These are phyloP conservation scores for Eptatretus burgeri DNA, from an alignment of 2,113 vertebrate species.

Conservation along the genomic window DNA sequence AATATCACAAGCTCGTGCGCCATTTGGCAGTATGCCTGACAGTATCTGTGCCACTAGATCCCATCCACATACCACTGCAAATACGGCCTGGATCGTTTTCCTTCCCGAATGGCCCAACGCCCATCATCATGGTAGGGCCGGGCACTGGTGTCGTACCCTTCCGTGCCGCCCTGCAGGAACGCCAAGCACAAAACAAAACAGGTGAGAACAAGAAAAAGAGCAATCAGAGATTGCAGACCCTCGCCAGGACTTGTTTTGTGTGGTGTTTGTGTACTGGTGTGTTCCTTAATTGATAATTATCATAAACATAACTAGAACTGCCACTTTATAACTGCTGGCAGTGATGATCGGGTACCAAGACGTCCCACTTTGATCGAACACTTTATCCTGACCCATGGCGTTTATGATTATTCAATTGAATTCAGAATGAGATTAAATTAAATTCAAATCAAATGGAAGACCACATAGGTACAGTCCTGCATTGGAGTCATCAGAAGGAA, in stretches of 20 bases:
- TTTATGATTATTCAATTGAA: no score
- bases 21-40: no score
- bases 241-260: no score
- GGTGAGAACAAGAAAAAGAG: constrained; percentile 18
- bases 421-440: no score
- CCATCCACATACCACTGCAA: constrained; percentile 36
- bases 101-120: constrained; percentile 26
- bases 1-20: no score
- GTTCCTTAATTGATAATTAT: background rate
- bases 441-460: no score
- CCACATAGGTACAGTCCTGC: no score
- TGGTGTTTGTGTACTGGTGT: background rate
- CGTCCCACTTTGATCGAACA: no score
- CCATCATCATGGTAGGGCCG: constrained; percentile 62
- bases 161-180: constrained; percentile 47
- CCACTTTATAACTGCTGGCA: background rate
- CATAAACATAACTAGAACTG: background rate
- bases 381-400: no score
- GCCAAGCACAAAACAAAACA: constrained; percentile 19
- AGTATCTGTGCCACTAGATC: no score
- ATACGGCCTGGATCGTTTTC: constrained; percentile 39
- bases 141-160: constrained; percentile 84
- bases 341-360: no score
- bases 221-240: background rate
- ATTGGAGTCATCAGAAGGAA: no score